These are phyloP conservation scores for Acanthornis magna DNA, from an alignment of 2,797 vertebrate genomes.

Conservation along the genomic window DNA sequence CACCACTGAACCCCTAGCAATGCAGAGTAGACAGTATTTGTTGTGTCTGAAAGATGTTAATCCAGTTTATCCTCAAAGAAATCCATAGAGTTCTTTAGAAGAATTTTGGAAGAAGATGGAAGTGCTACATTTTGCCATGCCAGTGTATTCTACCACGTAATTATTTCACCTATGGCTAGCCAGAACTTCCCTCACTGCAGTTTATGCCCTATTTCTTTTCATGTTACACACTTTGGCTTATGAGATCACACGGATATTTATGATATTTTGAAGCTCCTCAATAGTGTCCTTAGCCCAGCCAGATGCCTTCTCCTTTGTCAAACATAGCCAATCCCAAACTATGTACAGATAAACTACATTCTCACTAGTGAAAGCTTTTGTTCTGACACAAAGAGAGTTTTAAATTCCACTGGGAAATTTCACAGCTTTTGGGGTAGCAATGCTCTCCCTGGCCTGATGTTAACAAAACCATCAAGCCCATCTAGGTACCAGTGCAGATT, in stretches of 20 bases:
- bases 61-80: not conserved
- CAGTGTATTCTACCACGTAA: not conserved
- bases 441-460: not conserved
- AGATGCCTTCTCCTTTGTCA: too few species aligned
- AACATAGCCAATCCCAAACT: not conserved
- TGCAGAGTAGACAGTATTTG: not conserved
- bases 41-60: not conserved
- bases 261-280: not conserved
- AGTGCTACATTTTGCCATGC: accelerated
- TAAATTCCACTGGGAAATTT: not conserved
- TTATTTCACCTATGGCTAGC: not conserved
- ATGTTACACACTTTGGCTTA: not conserved
- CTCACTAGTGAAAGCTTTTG: not conserved
- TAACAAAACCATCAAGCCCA: not conserved
- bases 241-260: not conserved
- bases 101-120: not conserved
- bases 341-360: accelerated
- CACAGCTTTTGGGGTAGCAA: not conserved
- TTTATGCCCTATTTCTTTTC: not conserved
- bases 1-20: not conserved
- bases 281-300: not conserved
- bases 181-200: not conserved
- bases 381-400: not conserved
- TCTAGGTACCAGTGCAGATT: not conserved
- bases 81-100: not conserved